A percentile compares a stretch with the other conserved stretches of the same genome.
phyloP scores from a whole-genome alignment of 2,797 vertebrate species.

The Carapus acus region DNA sequence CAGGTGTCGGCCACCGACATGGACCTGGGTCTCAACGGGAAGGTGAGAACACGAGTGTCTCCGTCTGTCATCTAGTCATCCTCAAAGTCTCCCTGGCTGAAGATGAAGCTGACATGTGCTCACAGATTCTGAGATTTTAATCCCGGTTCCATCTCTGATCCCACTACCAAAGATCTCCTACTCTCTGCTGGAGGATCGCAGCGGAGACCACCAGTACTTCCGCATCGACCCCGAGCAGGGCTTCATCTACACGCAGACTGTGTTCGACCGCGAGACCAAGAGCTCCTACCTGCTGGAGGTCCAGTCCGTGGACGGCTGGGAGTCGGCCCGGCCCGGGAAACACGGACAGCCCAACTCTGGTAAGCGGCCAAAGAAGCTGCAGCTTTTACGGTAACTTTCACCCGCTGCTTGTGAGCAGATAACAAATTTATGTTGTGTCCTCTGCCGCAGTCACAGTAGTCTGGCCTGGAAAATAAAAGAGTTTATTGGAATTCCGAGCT shows the following conservation, averaged over 20 bases:
- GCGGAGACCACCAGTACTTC: slow-evolving; percentile 80
- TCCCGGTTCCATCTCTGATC: not conserved
- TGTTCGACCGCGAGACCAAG: slow-evolving; percentile 86
- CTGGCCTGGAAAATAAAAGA: no score
- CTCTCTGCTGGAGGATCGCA: slow-evolving; percentile 80
- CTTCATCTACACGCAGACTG: slow-evolving; percentile 76
- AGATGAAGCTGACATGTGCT: no score
- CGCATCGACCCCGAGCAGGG: slow-evolving; percentile 77
- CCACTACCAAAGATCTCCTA: slow-evolving; percentile 79
- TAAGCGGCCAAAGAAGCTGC: slow-evolving; percentile 41
- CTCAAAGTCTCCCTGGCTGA: no score
- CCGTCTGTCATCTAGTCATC: no score
- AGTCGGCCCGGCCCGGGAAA: slow-evolving; percentile 82
- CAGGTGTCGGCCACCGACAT: slow-evolving; percentile 83
- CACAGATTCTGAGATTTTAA: no score
- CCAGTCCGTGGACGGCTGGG: slow-evolving; percentile 80
- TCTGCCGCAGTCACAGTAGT: no score
- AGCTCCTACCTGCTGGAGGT: slow-evolving; percentile 84
- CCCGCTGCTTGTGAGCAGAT: no score
- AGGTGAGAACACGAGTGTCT: slow-evolving; percentile 64
- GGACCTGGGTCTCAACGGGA: slow-evolving; percentile 81
- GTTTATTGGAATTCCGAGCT: no score
- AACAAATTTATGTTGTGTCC: no score
- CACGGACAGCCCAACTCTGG: slow-evolving; percentile 84
- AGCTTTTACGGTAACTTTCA: not conserved